A percentile compares a stretch with the other conserved stretches of the same genome.
Evolutionary conservation across 2,113 vertebrate genomes (phyloP).

Genomic region (Eublepharis macularius): DNA sequence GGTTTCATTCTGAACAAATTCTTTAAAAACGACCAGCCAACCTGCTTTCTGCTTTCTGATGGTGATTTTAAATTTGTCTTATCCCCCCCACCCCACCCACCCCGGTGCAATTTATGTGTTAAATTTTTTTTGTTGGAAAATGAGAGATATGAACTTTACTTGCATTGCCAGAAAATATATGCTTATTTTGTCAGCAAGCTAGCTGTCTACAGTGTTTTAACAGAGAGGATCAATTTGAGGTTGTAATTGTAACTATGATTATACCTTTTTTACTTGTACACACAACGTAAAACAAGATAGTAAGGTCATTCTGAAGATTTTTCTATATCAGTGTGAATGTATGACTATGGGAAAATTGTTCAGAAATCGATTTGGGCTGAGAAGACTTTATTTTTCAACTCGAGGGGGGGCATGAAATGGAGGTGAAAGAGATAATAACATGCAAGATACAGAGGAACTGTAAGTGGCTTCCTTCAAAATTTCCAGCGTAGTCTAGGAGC

Average conservation of each 20-base stretch:
- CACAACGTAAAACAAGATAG: neutral
- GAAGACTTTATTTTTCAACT: neutral
- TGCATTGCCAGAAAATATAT: neutral
- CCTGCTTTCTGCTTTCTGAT: neutral
- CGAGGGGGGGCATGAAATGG: neutral
- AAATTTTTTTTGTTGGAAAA: neutral
- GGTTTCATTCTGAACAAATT: neutral
- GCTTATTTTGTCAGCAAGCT: neutral
- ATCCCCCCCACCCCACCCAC: neutral
- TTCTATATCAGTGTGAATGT: conserved; percentile 1
- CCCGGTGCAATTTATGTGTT: too few relatives aligned
- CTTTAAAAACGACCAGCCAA: neutral
- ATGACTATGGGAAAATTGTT: conserved; percentile 54
- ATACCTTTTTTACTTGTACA: conserved; percentile 20
- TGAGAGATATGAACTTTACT: neutral
- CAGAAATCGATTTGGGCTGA: neutral
- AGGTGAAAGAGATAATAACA: neutral
- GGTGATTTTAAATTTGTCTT: neutral
- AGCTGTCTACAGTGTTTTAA: neutral
- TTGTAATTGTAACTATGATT: neutral
- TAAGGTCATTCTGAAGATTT: neutral
- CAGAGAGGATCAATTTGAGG: neutral
- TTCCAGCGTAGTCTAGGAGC: neutral
- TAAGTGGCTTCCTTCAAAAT: too few relatives aligned
- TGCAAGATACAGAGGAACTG: too few relatives aligned